phyloP scores from a whole-genome alignment of 2,888 invertebrate genomes.

The Marronus borbonicus region DNA sequence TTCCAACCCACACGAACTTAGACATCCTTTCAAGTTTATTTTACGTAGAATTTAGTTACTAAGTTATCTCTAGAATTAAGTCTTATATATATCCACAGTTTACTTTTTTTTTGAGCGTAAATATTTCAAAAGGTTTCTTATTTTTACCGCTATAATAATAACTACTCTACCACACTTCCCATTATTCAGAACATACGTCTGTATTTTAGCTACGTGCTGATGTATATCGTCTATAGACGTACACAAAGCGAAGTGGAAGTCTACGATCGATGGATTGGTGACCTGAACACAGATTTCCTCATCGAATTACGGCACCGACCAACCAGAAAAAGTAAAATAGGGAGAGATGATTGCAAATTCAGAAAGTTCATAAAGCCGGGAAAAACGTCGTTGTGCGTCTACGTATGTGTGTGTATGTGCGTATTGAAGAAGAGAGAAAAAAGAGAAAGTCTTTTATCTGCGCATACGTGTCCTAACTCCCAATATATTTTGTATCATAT shows the following conservation, averaged over 20 bases:
- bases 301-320: slow-evolving; percentile 51
- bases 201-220: not conserved
- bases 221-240: not conserved
- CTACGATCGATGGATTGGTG: slow-evolving; percentile 50
- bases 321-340: slow-evolving; percentile 51
- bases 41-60: too few species aligned
- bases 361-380: slow-evolving; percentile 42
- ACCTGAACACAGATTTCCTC: slow-evolving; percentile 52
- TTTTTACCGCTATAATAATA: too few species aligned
- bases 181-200: too few species aligned
- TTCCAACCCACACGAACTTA: too few species aligned
- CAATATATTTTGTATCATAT: slow-evolving; percentile 30
- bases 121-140: too few species aligned
- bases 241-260: not conserved
- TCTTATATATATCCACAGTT: too few species aligned
- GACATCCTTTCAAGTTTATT: too few species aligned
- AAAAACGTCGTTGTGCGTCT: not conserved
- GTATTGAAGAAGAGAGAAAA: not conserved
- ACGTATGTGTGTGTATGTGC: too few species aligned
- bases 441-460: slow-evolving; percentile 41
- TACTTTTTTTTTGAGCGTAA: too few species aligned
- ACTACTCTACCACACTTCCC: too few species aligned
- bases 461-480: slow-evolving; percentile 20
- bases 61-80: too few species aligned
- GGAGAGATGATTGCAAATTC: slow-evolving; percentile 50